Conservation (phyloP, 1,140 invertebrate species). For the Aethina tumida region DNA sequence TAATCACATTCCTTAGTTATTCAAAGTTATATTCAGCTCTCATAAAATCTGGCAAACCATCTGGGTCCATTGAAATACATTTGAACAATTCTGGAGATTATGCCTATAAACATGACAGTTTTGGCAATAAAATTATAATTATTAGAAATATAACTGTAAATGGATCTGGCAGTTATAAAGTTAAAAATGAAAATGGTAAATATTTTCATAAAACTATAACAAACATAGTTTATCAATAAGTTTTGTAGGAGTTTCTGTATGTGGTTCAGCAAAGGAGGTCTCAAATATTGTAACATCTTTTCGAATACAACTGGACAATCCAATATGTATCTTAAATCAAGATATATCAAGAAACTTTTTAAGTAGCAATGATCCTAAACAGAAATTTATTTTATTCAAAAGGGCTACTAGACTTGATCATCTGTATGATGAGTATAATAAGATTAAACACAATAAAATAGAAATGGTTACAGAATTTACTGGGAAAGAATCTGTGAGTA, state of each 20-base stretch:
- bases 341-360: slow-evolving; percentile 81
- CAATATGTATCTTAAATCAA: slow-evolving; percentile 84
- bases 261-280: slow-evolving; percentile 53
- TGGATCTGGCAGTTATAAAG: slow-evolving; percentile 54
- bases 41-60: slow-evolving; percentile 59
- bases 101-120: slow-evolving; percentile 61
- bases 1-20: too few relatives aligned
- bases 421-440: slow-evolving; percentile 56
- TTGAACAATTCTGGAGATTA: slow-evolving; percentile 61
- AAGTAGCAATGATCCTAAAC: slow-evolving; percentile 57
- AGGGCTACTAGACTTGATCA: slow-evolving; percentile 76
- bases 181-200: slow-evolving; percentile 55
- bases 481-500: slow-evolving; percentile 45
- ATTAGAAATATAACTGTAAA: slow-evolving; percentile 55
- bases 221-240: slow-evolving; percentile 1
- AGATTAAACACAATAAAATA: slow-evolving; percentile 43
- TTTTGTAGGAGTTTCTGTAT: slow-evolving; percentile 45
- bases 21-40: slow-evolving; percentile 60
- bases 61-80: slow-evolving; percentile 58
- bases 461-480: slow-evolving; percentile 42
- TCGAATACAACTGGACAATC: slow-evolving; percentile 89
- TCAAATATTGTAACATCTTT: slow-evolving; percentile 57
- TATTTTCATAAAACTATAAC: too few relatives aligned
- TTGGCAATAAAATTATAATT: slow-evolving; percentile 71
- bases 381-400: slow-evolving; percentile 75